Evolutionary conservation across 2,797 vertebrate genomes (phyloP).

Genomic region (Pelobates cultripes): DNA sequence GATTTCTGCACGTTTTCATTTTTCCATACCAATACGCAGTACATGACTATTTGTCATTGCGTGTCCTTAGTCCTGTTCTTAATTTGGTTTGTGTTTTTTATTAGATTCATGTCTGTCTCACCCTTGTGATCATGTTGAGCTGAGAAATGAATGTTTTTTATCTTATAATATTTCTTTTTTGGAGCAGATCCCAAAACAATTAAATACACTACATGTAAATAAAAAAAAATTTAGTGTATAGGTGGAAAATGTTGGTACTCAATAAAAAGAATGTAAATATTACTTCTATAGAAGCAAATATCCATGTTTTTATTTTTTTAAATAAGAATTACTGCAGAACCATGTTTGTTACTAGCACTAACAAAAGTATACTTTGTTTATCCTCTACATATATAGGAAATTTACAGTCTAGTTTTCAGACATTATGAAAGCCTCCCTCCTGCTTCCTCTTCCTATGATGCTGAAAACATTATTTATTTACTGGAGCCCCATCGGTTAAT

Average conservation of each 20-base stretch:
- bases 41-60: not conserved
- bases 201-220: not conserved
- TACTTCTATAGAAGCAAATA: not conserved
- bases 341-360: not conserved
- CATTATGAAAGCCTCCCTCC: not conserved
- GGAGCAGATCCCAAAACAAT: too few species aligned
- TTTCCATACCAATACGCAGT: not conserved
- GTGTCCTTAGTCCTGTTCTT: too few species aligned
- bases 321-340: not conserved
- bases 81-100: not conserved
- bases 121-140: too few species aligned
- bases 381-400: not conserved
- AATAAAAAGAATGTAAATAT: not conserved
- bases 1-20: not conserved
- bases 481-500: not conserved
- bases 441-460: conserved; percentile 13
- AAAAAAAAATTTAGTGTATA: not conserved
- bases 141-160: too few species aligned
- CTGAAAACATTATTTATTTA: not conserved
- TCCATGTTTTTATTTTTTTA: not conserved
- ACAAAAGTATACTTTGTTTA: not conserved
- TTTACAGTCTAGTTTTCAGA: not conserved
- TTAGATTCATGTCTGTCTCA: too few species aligned
- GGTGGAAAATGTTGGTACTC: too few species aligned
- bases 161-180: too few species aligned